Evolutionary conservation across 2,797 vertebrate genomes (phyloP).

Genomic region (Morus bassanus): DNA sequence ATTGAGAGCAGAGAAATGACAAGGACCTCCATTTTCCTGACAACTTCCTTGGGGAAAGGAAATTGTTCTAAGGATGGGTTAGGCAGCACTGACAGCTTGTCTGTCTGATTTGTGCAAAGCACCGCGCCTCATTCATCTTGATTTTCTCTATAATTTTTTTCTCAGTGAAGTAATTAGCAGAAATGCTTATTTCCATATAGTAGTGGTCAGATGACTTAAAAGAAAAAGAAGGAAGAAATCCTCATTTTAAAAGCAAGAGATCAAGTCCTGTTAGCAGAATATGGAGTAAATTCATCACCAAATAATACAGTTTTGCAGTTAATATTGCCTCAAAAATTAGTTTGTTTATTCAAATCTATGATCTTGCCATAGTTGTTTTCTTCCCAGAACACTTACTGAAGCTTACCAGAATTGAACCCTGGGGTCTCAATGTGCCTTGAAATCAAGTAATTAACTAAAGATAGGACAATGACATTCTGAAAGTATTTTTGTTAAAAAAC

Average conservation of each 20-base stretch:
- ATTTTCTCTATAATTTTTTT: constrained; percentile 46
- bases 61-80: constrained; percentile 66
- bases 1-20: constrained; percentile 66
- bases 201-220: constrained; percentile 22
- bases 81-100: constrained; percentile 74
- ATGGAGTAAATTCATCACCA: not conserved
- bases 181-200: constrained; percentile 50
- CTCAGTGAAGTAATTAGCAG: constrained; percentile 46
- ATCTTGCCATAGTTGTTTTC: not conserved
- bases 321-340: not conserved
- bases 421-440: not conserved
- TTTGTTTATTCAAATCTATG: not conserved
- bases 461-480: not conserved
- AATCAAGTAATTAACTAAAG: not conserved
- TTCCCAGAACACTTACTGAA: not conserved
- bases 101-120: constrained; percentile 66
- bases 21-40: constrained; percentile 72
- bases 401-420: not conserved
- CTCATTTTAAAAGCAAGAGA: not conserved
- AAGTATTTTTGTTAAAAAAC: not conserved
- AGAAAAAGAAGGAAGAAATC: not conserved
- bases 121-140: constrained; percentile 45
- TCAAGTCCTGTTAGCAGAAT: not conserved
- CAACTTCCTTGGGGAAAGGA: constrained; percentile 66
- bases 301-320: not conserved